Conservation (phyloP, 2,113 vertebrate genomes). For the Thalassarche chlororhynchos region DNA sequence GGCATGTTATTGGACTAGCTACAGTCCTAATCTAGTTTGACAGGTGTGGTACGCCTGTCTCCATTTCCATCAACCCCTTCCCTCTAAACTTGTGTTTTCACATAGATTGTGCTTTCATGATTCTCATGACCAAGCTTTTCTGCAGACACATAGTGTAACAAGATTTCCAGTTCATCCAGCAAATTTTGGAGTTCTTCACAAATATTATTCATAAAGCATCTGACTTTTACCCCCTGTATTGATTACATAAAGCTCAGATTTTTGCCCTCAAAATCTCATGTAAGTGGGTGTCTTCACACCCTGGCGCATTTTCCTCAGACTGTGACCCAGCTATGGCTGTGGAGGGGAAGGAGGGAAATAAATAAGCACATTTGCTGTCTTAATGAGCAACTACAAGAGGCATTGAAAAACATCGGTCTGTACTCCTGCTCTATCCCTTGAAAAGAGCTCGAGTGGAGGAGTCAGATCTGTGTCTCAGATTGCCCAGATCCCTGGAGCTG, state of each 20-base stretch:
- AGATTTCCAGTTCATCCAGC: not conserved
- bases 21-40: not conserved
- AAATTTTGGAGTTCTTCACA: not conserved
- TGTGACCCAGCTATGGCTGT: not conserved
- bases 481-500: not conserved
- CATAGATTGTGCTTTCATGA: not conserved
- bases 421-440: not conserved
- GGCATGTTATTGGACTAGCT: not conserved
- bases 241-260: not conserved
- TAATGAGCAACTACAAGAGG: not conserved
- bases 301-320: not conserved
- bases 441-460: not conserved
- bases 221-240: not conserved
- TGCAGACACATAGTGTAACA: not conserved
- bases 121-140: not conserved
- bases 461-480: not conserved
- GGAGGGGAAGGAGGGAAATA: not conserved
- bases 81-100: not conserved
- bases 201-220: not conserved
- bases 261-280: not conserved
- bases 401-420: not conserved
- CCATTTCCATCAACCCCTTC: not conserved
- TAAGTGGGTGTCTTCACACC: not conserved
- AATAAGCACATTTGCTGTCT: not conserved
- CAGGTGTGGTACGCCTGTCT: not conserved